These are phyloP conservation scores for Turnix velox DNA, from an alignment of 2,113 vertebrate genomes.

Conservation along the genomic window DNA sequence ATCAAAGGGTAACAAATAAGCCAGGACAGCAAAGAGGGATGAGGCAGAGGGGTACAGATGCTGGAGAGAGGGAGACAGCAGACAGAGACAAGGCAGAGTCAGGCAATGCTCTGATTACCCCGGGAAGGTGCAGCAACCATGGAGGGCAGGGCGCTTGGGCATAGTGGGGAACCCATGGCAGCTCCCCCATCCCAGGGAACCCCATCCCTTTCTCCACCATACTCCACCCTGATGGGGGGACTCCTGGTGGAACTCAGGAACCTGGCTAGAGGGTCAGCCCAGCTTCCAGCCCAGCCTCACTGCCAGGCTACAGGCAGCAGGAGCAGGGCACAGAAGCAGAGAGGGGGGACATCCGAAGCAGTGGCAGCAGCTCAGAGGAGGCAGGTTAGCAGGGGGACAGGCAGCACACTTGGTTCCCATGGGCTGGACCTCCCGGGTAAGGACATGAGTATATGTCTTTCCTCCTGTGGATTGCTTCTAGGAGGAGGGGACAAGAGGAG, in stretches of 20 bases:
- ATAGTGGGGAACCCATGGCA: background rate
- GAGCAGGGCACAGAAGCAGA: background rate
- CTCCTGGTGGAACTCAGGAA: background rate
- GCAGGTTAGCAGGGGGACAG: background rate
- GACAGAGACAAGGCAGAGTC: background rate
- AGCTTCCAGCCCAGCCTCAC: conserved; percentile 26
- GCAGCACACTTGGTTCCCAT: fast-evolving
- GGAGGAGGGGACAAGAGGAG: background rate
- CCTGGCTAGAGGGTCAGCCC: background rate
- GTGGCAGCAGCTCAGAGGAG: background rate
- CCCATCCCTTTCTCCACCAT: background rate
- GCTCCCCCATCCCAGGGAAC: background rate
- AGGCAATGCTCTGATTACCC: background rate
- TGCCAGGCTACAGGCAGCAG: background rate
- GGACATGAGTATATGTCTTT: background rate
- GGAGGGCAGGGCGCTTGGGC: background rate
- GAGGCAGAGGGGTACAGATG: background rate
- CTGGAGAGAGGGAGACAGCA: background rate
- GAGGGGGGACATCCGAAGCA: fast-evolving
- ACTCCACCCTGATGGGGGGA: background rate
- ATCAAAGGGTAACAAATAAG: background rate
- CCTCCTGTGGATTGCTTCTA: background rate
- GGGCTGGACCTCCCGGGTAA: background rate
- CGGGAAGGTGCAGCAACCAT: conserved; percentile 45
- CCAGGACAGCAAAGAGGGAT: conserved; percentile 60